Evolutionary conservation across 2,113 vertebrate species (phyloP).

Genomic region (Perca fluviatilis): DNA sequence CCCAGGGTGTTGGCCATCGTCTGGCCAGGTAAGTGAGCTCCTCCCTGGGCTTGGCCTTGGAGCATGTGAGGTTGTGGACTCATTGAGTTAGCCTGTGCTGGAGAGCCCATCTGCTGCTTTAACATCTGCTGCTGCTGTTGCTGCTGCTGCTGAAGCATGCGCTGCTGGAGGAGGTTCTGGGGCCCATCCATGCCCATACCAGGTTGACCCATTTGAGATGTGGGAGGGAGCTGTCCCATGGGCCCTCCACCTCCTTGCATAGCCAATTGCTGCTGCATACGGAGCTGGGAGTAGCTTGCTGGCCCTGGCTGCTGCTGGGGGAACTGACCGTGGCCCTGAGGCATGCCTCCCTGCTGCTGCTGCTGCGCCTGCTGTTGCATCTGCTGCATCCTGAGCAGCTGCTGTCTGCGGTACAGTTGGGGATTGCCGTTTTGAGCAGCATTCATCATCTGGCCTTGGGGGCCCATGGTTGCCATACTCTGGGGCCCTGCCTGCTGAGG

Average conservation of each 20-base stretch:
- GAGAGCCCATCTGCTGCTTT: constrained; percentile 94
- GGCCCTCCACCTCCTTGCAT: constrained; percentile 91
- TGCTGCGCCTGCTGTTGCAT: constrained; percentile 81
- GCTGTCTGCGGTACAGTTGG: constrained; percentile 91
- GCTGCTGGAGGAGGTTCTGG: constrained; percentile 88
- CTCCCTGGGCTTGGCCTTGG: constrained; percentile 91
- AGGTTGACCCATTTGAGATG: constrained; percentile 92
- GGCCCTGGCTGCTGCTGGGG: constrained; percentile 88
- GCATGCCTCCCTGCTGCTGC: constrained; percentile 85
- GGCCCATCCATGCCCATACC: constrained; percentile 90
- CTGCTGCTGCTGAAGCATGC: constrained; percentile 85
- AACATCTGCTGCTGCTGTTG: constrained; percentile 93
- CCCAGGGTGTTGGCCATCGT: constrained; percentile 91
- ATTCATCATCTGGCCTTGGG: constrained; percentile 93
- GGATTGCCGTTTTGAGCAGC: constrained; percentile 88
- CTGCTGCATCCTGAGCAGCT: constrained; percentile 85
- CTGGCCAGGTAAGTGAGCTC: constrained; percentile 90
- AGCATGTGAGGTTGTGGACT: constrained; percentile 98
- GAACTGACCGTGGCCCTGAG: constrained; percentile 90
- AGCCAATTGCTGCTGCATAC: constrained; percentile 94
- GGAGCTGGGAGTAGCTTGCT: constrained; percentile 89
- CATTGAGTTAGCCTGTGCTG: constrained; percentile 93
- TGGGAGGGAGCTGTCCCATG: constrained; percentile 92
- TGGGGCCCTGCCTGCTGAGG: constrained; percentile 78
- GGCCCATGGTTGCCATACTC: constrained; percentile 88